phyloP scores from a whole-genome alignment of 2,113 vertebrate genomes.

The Chaenocephalus aceratus region DNA sequence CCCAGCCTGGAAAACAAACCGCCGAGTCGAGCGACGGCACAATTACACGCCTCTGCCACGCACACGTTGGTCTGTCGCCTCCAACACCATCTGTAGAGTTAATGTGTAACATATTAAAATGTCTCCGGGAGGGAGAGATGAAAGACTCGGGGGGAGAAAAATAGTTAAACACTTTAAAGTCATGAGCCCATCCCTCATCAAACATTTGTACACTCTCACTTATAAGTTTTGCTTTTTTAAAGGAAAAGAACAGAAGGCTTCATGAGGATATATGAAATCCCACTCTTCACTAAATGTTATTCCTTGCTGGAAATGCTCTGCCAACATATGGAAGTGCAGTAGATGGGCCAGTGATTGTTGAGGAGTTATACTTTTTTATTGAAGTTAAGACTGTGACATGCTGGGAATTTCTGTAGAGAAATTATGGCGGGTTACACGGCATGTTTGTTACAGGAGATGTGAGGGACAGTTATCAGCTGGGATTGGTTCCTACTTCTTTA shows the following conservation, averaged over 20 bases:
- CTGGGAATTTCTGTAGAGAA: not conserved
- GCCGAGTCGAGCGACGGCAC: slow-evolving; percentile 61
- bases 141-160: slow-evolving; percentile 58
- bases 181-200: slow-evolving; percentile 65
- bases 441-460: not conserved
- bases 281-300: slow-evolving; percentile 10
- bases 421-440: not conserved
- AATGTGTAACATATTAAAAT: slow-evolving; percentile 77
- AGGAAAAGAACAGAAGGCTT: slow-evolving; percentile 48
- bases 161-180: slow-evolving; percentile 57
- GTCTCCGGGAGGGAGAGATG: slow-evolving; percentile 68
- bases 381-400: slow-evolving; percentile 1
- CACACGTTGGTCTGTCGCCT: slow-evolving; percentile 59
- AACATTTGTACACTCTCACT: slow-evolving; percentile 69
- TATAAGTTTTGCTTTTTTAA: slow-evolving; percentile 46
- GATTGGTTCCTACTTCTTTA: not conserved
- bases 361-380: not conserved
- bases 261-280: slow-evolving; percentile 47
- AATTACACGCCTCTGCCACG: slow-evolving; percentile 70
- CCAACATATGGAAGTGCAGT: slow-evolving; percentile 21
- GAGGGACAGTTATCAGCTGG: not conserved
- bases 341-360: slow-evolving; percentile 51
- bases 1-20: slow-evolving; percentile 68
- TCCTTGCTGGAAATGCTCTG: slow-evolving; percentile 22
- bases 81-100: slow-evolving; percentile 69